Evolutionary conservation across 2,113 vertebrate genomes (phyloP), one percentile per base, ranked within the genome.

Genomic region (Pedionomus torquatus): DNA sequence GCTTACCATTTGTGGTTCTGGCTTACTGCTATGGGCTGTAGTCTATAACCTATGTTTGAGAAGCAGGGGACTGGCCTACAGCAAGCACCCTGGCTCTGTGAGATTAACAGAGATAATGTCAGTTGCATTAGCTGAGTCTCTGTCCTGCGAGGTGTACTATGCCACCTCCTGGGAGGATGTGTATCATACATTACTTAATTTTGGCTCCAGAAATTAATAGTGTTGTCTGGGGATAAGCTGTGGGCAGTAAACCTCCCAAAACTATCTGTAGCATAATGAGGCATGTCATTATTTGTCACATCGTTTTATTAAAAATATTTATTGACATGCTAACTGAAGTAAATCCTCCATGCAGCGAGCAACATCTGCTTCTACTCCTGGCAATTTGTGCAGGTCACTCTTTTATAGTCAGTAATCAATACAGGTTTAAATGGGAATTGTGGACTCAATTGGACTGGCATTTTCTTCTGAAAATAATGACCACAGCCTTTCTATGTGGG

Each of bases 321-420:
- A 96, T 97, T 90, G 93, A 85, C 37, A 17, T 60, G 91, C 69
- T 97, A 94, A 94, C 74, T 79, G 68, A 97, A 93, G 64, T 91
- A 97, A 97, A 97, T 97, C 84, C 88, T 77, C 57, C 78, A 39
- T 61, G 79, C 41, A 54, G 71, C 88, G 93, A 96, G 84, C 57
- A 91, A 84, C 90, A 97, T 95, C 96, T 97, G 93, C 54, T 96
- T 96, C 91, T 95, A 43, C 0, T 55, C 89, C 80, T 80, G n/a
- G 63, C 60, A 90, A 76, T 95, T 92, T 94, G 86, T 55, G 77
- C 33, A 39, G 88, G 82, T 96, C 85, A 93, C 65, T 96, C 39
- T 64, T 95, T 95, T 91, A 83, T 65, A 63, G 85, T 55, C 90
- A 83, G 77, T 91, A 95, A 95, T 97, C 96, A 95, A 96, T 97